A percentile compares a stretch with the other conserved stretches of the same genome.
Evolutionary conservation across 2,113 vertebrate genomes (phyloP).

Genomic region (Loxodonta africana): DNA sequence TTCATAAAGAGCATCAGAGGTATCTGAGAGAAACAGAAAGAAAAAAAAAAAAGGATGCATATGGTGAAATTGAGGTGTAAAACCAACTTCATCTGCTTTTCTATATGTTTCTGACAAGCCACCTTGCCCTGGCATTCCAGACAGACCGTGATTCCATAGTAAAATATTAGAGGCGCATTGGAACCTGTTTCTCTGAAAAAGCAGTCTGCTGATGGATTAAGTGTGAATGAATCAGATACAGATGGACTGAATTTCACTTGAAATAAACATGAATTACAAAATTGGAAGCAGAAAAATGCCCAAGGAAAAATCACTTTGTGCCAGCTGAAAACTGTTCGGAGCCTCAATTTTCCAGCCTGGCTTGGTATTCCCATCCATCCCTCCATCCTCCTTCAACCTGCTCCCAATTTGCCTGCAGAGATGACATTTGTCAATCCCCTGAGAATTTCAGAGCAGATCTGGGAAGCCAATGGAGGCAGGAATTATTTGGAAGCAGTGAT

Average conservation of each 20-base stretch:
- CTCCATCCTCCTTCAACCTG: slow-evolving; percentile 34
- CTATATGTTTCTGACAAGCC: not conserved
- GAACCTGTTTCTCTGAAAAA: slow-evolving; percentile 46
- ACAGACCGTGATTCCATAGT: not conserved
- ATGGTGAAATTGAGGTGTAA: not conserved
- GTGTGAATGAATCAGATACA: slow-evolving; percentile 79
- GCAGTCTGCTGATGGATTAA: slow-evolving; percentile 69
- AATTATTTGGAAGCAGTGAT: slow-evolving; percentile 57
- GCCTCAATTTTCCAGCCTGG: slow-evolving; percentile 66
- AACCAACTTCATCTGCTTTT: not conserved
- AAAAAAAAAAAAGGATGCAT: not conserved
- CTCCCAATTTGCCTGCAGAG: slow-evolving; percentile 34
- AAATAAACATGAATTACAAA: slow-evolving; percentile 80
- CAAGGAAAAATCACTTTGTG: slow-evolving; percentile 67
- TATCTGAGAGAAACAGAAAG: not conserved
- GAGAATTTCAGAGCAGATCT: not conserved
- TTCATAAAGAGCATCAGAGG: not conserved
- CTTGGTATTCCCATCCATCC: slow-evolving; percentile 31
- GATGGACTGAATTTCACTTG: slow-evolving; percentile 73
- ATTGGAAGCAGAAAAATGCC: slow-evolving; percentile 68
- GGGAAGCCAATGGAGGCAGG: not conserved
- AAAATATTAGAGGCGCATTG: not conserved
- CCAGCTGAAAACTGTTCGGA: slow-evolving; percentile 71
- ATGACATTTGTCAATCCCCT: slow-evolving; percentile 21
- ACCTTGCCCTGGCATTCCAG: not conserved